Evolutionary conservation across 2,113 vertebrate genomes (phyloP).

Genomic region (Proteles cristata): DNA sequence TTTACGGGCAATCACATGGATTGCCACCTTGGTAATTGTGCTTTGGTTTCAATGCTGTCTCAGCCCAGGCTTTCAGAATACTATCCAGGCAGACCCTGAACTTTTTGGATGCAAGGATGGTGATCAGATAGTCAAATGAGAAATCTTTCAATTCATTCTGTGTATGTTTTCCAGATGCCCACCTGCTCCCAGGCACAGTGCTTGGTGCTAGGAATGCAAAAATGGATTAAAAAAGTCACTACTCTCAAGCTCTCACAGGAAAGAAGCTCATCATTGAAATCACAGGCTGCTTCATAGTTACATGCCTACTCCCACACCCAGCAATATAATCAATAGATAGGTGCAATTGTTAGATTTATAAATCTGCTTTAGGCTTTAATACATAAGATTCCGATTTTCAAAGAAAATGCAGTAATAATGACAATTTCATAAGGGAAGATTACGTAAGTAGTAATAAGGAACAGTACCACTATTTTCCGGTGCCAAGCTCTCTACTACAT

Average conservation of each 20-base stretch:
- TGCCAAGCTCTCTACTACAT: neutral
- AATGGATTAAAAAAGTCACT: neutral
- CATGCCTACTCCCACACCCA: neutral
- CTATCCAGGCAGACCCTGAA: neutral
- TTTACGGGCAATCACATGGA: neutral
- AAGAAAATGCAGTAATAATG: neutral
- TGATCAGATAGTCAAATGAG: neutral
- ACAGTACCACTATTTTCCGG: neutral
- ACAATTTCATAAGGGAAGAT: neutral
- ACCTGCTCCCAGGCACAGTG: neutral
- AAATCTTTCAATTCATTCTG: neutral
- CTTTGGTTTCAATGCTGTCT: neutral
- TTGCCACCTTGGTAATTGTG: neutral
- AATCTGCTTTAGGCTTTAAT: neutral
- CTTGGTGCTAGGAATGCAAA: neutral
- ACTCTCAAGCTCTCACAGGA: neutral
- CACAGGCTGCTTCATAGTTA: neutral
- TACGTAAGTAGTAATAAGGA: neutral
- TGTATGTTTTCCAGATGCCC: neutral
- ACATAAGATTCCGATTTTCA: neutral
- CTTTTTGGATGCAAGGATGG: neutral
- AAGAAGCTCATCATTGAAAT: neutral
- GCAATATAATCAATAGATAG: neutral
- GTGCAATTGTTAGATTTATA: neutral
- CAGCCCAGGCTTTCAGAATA: neutral